Evolutionary conservation across 1,140 invertebrate species (phyloP), one percentile per base, ranked within the genome.

Genomic region (Drosophila sulfurigaster): DNA sequence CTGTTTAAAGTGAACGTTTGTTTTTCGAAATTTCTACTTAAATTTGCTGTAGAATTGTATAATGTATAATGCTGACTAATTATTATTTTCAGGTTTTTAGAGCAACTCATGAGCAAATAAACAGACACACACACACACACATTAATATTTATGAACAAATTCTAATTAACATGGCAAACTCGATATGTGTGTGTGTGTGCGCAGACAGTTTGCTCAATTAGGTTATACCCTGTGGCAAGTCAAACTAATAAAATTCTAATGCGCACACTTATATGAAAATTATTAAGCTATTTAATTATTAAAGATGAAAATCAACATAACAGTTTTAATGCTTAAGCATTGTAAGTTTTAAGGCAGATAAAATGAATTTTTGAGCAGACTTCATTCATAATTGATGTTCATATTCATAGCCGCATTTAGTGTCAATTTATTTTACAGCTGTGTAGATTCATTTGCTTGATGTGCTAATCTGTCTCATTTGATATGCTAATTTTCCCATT

Each of bases 401-500:
- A 35, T 54, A 35, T 52, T 5, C 25, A 32, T 32, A 32, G 20
- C 1, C 11, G 32, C 28, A 54, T 5, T 54, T 54, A n/a, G 11
- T 43, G 20, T 52, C 6, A 43, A 41, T 59, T 60, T 32, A 60
- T 68, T 60, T 52, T 15, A 41, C 28, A 16, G 20, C 56, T 30
- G 7, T 32, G 30, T 32, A 30, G 20, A 57, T 46, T 30, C 56
- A 13, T 62, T 15, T 13, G 15, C 15, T 4, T 57, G 56, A 63
- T 67, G 73, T 71, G 81, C 60, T 41, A 81, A 70, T 78, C 66
- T 69, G 6, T 79, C 79, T 80, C 49, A 85, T 85, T 74, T 83
- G 65, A 72, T 72, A 83, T 85, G 81, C 81, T 83, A 83, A 83
- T 83, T 81, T 85, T 77, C 38, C 51, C 49, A 80, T 74, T 81